Percentiles rank a stretch among this genome's conserved stretches.
Conservation (phyloP, 2,888 invertebrate genomes). For the Diogma glabrata region DNA sequence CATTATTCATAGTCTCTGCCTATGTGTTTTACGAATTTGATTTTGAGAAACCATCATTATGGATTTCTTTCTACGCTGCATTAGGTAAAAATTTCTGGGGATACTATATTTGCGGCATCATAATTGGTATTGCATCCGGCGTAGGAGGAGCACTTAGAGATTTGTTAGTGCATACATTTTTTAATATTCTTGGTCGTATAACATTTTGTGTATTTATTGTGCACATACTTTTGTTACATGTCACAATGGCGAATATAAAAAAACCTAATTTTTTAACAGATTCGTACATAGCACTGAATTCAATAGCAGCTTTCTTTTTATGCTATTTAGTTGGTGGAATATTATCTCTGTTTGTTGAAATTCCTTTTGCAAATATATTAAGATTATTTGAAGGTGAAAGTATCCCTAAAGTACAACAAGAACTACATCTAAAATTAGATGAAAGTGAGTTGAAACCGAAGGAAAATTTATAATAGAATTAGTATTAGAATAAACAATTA, state of each 20-base stretch:
- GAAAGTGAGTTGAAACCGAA: no score
- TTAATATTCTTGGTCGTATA: constrained; percentile 7
- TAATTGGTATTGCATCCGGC: constrained; percentile 11
- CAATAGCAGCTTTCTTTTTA: neutral
- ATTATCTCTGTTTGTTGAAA: constrained; percentile 8
- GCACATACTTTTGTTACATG: constrained; percentile 9
- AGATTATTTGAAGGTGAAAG: constrained; percentile 1
- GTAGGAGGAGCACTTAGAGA: constrained; percentile 6
- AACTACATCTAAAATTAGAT: no score
- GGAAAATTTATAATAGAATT: no score
- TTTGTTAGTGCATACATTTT: neutral
- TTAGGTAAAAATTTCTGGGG: constrained; percentile 13
- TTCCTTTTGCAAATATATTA: constrained; percentile 1
- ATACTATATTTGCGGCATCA: neutral
- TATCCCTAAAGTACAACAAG: no score
- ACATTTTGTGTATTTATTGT: constrained; percentile 13
- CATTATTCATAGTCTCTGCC: constrained; percentile 8
- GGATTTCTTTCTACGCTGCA: constrained; percentile 12
- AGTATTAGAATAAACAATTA: no score
- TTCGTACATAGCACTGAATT: neutral
- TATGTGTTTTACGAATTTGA: constrained; percentile 14
- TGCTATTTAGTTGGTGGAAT: constrained; percentile 4
- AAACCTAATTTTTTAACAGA: constrained; percentile 8
- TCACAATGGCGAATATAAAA: constrained; percentile 7
- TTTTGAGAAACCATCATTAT: constrained; percentile 13